phyloP scores from a whole-genome alignment of 2,888 invertebrate genomes.

The Caenorhabditis sulstoni region DNA sequence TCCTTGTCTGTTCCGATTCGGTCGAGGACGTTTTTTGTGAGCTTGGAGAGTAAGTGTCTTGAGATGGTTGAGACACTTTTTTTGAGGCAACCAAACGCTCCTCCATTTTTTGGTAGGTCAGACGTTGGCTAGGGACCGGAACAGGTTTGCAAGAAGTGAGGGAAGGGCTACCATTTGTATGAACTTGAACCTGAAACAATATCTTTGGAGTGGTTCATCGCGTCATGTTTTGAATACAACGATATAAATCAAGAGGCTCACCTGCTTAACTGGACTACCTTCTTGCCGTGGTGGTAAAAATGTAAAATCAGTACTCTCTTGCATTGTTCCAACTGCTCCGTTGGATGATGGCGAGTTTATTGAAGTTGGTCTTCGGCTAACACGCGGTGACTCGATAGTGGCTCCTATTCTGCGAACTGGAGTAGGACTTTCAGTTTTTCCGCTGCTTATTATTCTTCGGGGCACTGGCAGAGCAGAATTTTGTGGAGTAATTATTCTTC shows the following conservation, averaged over 20 bases:
- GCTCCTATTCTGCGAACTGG: conserved; percentile 25
- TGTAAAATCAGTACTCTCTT: conserved; percentile 79
- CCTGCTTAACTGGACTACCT: conserved; percentile 77
- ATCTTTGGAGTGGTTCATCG: conserved; percentile 4
- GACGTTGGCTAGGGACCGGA: conserved; percentile 79
- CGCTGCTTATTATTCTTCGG: conserved; percentile 18
- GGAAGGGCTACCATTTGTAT: conserved; percentile 63
- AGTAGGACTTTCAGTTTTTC: conserved; percentile 38
- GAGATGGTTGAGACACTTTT: conserved; percentile 25
- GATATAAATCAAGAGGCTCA: conserved; percentile 31
- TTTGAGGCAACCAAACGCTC: conserved; percentile 59
- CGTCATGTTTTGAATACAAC: no score
- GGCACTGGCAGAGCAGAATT: conserved; percentile 64
- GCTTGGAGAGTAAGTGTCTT: neutral
- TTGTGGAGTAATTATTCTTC: conserved; percentile 41
- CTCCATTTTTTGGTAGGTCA: conserved; percentile 78
- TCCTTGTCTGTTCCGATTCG: neutral
- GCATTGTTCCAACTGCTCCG: conserved; percentile 68
- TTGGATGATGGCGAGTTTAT: conserved; percentile 27
- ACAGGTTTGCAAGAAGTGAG: conserved; percentile 71
- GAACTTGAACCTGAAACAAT: conserved; percentile 70
- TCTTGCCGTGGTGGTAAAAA: conserved; percentile 76
- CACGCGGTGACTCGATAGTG: conserved; percentile 58
- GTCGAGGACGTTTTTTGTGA: neutral
- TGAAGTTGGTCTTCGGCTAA: conserved; percentile 26